Evolutionary conservation across 2,797 vertebrate species (phyloP).

Genomic region (Tamandua tetradactyla): DNA sequence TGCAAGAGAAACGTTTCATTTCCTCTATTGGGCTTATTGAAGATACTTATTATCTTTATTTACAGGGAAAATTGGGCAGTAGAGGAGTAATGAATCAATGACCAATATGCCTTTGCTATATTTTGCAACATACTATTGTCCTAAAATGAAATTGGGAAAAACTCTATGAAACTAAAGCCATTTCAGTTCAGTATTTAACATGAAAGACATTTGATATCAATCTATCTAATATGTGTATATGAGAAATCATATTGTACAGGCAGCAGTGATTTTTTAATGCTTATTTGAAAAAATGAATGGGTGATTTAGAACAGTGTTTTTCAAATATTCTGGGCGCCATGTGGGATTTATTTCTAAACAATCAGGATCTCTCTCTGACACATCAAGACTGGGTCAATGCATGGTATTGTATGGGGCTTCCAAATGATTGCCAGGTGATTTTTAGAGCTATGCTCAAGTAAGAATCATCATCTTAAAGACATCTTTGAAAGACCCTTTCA

Average conservation of each 20-base stretch:
- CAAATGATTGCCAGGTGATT: neutral
- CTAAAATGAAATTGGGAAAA: neutral
- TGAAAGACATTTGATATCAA: neutral
- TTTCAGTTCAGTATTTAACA: neutral
- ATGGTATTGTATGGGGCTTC: neutral
- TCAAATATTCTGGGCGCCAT: neutral
- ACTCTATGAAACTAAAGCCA: neutral
- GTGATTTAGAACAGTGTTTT: neutral
- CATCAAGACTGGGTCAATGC: neutral
- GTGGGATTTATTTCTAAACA: neutral
- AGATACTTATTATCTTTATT: conserved; percentile 38
- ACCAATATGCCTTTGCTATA: neutral
- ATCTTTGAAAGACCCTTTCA: neutral
- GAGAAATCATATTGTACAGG: neutral
- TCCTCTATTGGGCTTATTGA: neutral
- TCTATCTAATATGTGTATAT: neutral
- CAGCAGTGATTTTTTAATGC: neutral
- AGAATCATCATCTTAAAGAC: neutral
- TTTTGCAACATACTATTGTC: neutral
- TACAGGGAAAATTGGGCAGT: neutral
- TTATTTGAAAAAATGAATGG: neutral
- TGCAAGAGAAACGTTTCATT: conserved; percentile 38
- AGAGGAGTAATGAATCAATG: conserved; percentile 12
- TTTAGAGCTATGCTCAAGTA: neutral
- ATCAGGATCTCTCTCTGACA: neutral